Base-by-base conservation (phyloP, 2,888 invertebrate species). In the Cryptocheilus praepositus region DNA sequence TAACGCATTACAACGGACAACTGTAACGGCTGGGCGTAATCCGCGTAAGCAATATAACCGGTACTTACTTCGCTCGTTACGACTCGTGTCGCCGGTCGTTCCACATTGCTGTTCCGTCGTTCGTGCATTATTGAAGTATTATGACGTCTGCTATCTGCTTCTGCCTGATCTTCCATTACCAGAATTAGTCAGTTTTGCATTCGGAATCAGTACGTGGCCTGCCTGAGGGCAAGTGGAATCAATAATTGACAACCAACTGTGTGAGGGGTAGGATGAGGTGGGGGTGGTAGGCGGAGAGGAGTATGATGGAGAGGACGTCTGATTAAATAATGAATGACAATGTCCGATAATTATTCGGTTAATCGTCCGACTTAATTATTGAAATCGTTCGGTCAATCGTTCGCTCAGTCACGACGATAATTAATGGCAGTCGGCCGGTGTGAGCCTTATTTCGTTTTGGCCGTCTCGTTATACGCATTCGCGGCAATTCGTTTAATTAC, bases 251-350 rank as follows among this genome's bases (percentile, higher is more conserved):
- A 77, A 70, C 65, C 25, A 21, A 56, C 53, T 55, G 21, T 18
- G 44, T 36, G 36, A 36, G 36, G 36, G 36, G 36, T 36, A 11
- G 36, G 7, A 36, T 36, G 36, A 11, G 11, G 36, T 1, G 8
- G 36, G 11, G 36, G 36, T 36, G 36, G 28, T 1, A 7, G 36
- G 11, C 8, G 8, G 13, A 36, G 36, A 11, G 36, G 36, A 11
- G 8, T 36, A 25, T 25, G 36, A 36, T 11, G 36, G 13, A 36
- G 36, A 11, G 36, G 36, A 11, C 54, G 70, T 52, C 67, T 64
- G 70, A 71, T 71, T 43, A 69, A 77, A 77, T 77, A 77, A 77
- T 77, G 70, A 73, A 77, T 71, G 67, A 74, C 75, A 75, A 75
- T 73, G 70, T 45, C 43, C 68, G 72, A 69, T 75, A 69, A 75